phyloP scores from a whole-genome alignment of 1,140 invertebrate genomes.

The Plectus sambesii region DNA sequence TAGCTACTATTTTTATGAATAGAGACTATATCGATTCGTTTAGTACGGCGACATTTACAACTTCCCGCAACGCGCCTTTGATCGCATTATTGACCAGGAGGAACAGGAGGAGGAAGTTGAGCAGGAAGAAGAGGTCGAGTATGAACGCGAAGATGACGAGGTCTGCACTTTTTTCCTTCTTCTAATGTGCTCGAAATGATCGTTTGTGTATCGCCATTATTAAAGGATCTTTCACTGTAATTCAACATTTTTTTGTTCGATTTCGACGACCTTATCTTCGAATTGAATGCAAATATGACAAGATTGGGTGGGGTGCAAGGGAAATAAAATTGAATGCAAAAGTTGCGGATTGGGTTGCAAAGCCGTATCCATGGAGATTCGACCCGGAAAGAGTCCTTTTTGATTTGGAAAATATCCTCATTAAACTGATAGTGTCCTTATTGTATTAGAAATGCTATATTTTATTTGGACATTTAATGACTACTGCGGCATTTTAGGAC shows the following conservation, averaged over 20 bases:
- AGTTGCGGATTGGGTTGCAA: no score
- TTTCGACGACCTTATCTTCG: background rate
- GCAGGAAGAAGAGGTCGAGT: conserved; percentile 30
- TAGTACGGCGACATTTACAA: conserved; percentile 45
- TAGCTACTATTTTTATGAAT: background rate
- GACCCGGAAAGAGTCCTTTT: no score
- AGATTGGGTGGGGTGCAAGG: no score
- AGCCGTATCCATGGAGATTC: no score
- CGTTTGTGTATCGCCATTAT: no score
- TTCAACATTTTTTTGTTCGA: no score
- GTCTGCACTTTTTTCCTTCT: conserved; percentile 1
- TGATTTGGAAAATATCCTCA: no score
- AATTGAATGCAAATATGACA: conserved; percentile 11
- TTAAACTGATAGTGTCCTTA: conserved; percentile 9
- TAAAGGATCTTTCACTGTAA: no score
- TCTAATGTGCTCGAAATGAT: no score
- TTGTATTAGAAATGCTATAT: conserved; percentile 1
- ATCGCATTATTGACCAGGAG: conserved; percentile 31
- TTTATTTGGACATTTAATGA: conserved; percentile 2
- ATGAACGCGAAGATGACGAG: conserved; percentile 12
- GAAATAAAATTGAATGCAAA: no score
- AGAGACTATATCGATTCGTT: background rate
- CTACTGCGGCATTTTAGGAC: conserved; percentile 1
- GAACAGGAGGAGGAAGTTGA: conserved; percentile 31
- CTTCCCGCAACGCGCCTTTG: conserved; percentile 41